These are phyloP conservation scores for Cephus runcator DNA, from an alignment of 2,888 invertebrate species.

Conservation along the genomic window DNA sequence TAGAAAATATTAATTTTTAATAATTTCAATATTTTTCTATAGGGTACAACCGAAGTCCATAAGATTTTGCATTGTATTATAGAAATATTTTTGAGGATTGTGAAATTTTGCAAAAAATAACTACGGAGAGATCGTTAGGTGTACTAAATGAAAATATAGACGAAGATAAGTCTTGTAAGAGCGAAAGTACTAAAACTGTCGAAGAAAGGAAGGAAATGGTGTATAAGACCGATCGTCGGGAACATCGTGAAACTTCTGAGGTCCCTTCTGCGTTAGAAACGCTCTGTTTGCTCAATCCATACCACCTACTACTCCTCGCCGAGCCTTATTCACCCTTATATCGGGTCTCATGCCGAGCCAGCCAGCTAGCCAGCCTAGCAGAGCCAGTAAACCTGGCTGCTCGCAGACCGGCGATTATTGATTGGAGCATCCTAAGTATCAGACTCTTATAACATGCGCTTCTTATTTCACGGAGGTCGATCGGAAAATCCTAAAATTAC, in stretches of 20 bases:
- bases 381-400: conserved; percentile 28
- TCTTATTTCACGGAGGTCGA: conserved; percentile 18
- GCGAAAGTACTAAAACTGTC: neutral
- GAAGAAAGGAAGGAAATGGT: neutral
- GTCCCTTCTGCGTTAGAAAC: conserved; percentile 38
- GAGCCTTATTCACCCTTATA: conserved; percentile 28
- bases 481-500: neutral
- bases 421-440: conserved; percentile 37
- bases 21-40: neutral
- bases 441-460: conserved; percentile 29
- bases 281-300: conserved; percentile 43
- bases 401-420: conserved; percentile 29
- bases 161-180: neutral
- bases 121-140: neutral
- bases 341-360: neutral
- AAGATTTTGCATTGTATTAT: neutral
- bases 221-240: neutral
- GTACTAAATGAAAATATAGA: neutral
- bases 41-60: neutral
- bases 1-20: neutral
- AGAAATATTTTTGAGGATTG: neutral
- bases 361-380: neutral
- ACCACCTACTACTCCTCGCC: conserved; percentile 26
- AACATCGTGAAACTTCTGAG: conserved; percentile 8
- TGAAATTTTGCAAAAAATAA: neutral